Base-by-base conservation (phyloP, 1,140 invertebrate species). In the Lethrus apterus region DNA sequence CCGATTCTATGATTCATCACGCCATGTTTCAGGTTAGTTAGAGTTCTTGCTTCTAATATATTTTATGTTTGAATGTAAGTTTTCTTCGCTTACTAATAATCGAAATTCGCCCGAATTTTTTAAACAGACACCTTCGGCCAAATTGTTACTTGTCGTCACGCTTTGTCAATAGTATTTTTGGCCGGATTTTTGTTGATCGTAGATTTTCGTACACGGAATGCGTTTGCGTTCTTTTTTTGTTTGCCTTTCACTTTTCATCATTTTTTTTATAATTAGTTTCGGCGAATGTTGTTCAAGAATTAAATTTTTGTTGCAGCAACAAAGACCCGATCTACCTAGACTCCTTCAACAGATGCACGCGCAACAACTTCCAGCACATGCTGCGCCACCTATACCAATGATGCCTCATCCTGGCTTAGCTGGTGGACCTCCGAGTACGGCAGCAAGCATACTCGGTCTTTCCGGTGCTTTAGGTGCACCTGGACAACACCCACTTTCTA, bases 281-380 rank as follows among this genome's bases (percentile, higher is more conserved):
- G n/a, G n/a, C n/a, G n/a, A n/a, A n/a, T n/a, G n/a, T n/a, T n/a
- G n/a, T n/a, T n/a, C n/a, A n/a, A n/a, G n/a, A n/a, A n/a, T n/a
- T n/a, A n/a, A n/a, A n/a, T n/a, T n/a, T n/a, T 54, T 63, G 48
- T 75, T 77, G 20, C 72, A 86, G 82, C 83, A 84, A 80, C 83
- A 85, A 66, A 74, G 84, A 60, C 80, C 83, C 21, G 84, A 86
- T 63, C 64, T 86, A 38, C 84, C 83, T 1, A 74, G 84, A 63
- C 59, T 86, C 54, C 65, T 86, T 64, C 88, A 91, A 68, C 89
- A 93, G 71, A 91, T 93, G 87, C 89, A 93, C 60, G 88, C 89
- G 4, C 82, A 89, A 62, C 86, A 92, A 66, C 61, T 93, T 49
- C 87, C 87, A 14, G 70, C 72, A 1, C 81, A 84, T 54, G 75